Percentiles rank a stretch among this genome's conserved stretches.
Evolutionary conservation across 2,113 vertebrate genomes (phyloP).

Genomic region (Myxocyprinus asiaticus): DNA sequence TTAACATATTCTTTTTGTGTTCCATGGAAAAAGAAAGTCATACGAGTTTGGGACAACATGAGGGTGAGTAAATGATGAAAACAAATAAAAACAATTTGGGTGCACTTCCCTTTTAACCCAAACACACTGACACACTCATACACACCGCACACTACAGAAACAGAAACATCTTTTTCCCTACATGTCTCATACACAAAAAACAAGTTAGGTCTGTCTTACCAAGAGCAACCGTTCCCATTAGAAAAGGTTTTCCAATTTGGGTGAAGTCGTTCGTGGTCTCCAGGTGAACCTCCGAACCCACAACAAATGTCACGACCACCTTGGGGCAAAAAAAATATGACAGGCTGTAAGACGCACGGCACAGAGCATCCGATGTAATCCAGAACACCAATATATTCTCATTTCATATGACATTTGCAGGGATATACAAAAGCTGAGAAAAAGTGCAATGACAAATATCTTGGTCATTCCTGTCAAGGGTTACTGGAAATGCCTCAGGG

Average conservation of each 20-base stretch:
- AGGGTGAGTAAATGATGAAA: too few species aligned
- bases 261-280: conserved; percentile 74
- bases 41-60: too few species aligned
- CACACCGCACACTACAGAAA: too few species aligned
- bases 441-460: conserved; percentile 40
- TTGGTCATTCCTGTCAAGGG: conserved; percentile 29
- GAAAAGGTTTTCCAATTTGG: conserved; percentile 73
- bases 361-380: conserved; percentile 44
- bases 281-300: conserved; percentile 75
- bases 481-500: conserved; percentile 50
- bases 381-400: conserved; percentile 52
- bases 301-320: conserved; percentile 75
- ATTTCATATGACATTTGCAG: conserved; percentile 61
- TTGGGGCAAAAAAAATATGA: conserved; percentile 60
- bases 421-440: conserved; percentile 41
- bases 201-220: conserved; percentile 60
- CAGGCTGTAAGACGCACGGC: conserved; percentile 38
- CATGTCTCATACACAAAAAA: background rate
- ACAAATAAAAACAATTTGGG: too few species aligned
- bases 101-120: too few species aligned
- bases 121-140: too few species aligned
- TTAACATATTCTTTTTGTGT: too few species aligned
- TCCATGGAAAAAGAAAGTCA: too few species aligned
- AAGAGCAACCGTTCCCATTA: conserved; percentile 74
- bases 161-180: too few species aligned